Evolutionary conservation across 2,113 vertebrate species (phyloP), one percentile per base, ranked within the genome.

Genomic region (Dermatemys mawii): DNA sequence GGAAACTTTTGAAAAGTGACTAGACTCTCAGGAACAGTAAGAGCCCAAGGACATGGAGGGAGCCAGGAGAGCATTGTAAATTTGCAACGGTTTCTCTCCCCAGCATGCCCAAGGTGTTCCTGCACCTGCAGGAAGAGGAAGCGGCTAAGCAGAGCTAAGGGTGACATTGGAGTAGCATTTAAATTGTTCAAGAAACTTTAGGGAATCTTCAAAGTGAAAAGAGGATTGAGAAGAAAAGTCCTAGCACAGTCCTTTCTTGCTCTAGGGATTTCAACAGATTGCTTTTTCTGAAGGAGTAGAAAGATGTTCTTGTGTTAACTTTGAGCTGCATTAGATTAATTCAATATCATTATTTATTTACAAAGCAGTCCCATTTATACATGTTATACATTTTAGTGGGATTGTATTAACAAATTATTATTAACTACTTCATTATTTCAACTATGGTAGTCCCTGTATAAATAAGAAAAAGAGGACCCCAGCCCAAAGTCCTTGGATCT

Each of bases 201-300:
- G 26, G 14, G 67, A 48, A 12, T n/a, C 10, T 9, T 53, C n/a
- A 78, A 54, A 4, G 5, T 29, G 26, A 29, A 32, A 0, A 0
- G 35, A 27, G 14, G 53, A 19, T 24, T 5, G 38, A 49, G 48
- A 26, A 17, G 26, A 8, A n/a, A 57, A 32, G 14, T 73, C 73
- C 44, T 49, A 79, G 27, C 27, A 70, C 27, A 50, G 11, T 4
- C 38, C 29, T 9, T 81, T 29, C 57, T 60, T 60, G 57, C 14
- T 60, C 32, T 27, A 60, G 57, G n/a, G n/a, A n/a, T n/a, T n/a
- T 32, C 57, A 32, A 32, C 13, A 60, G 29, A 35, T 35, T 35
- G 29, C 57, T 60, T 60, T 14, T 60, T 60, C 32, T 35, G 55
- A 57, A 57, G 11, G 57, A 60, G 29, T 17, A 5, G 11, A 60